These are phyloP conservation scores for Luidia sarsii DNA, from an alignment of 53 echinoderm and acorn worm genomes.

Conservation along the genomic window DNA sequence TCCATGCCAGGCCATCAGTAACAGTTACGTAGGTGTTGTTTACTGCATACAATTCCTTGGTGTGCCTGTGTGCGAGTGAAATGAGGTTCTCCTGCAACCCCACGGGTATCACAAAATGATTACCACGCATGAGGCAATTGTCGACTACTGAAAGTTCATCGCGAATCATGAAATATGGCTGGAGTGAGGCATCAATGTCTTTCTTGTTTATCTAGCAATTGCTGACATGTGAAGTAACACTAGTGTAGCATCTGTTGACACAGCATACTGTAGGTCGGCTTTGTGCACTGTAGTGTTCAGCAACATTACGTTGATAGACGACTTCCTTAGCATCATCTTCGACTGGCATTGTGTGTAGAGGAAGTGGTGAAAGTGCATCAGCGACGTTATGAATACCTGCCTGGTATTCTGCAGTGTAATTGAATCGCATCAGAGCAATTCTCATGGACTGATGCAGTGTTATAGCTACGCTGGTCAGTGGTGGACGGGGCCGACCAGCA, in stretches of 20 bases:
- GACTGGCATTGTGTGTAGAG: too few species aligned
- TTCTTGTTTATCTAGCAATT: slow-evolving; percentile 36
- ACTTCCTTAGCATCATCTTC: not conserved
- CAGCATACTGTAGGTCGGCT: not conserved
- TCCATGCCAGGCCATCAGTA: slow-evolving; percentile 68
- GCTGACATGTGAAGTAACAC: slow-evolving; percentile 8
- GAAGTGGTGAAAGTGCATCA: slow-evolving; percentile 51
- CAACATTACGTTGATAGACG: slow-evolving; percentile 5
- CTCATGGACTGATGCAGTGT: slow-evolving; percentile 55
- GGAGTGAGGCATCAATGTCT: not conserved
- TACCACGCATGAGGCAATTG: slow-evolving; percentile 41
- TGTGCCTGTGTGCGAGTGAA: slow-evolving; percentile 56
- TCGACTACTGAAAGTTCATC: slow-evolving; percentile 47
- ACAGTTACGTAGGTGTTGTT: slow-evolving; percentile 47
- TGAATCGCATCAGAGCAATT: slow-evolving; percentile 55
- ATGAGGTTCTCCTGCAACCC: slow-evolving; percentile 3
- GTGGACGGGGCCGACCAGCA: too few species aligned
- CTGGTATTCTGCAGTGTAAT: slow-evolving; percentile 60
- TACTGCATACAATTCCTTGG: slow-evolving; percentile 60
- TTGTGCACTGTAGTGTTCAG: not conserved
- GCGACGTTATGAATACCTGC: slow-evolving; percentile 54
- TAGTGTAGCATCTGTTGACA: slow-evolving; percentile 23
- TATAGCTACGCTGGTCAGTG: too few species aligned
- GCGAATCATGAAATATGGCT: slow-evolving; percentile 38
- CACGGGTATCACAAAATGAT: slow-evolving; percentile 41